Evolutionary conservation across 2,797 vertebrate genomes (phyloP), one percentile per base, ranked within the genome.

Genomic region (Sebastes cheni): DNA sequence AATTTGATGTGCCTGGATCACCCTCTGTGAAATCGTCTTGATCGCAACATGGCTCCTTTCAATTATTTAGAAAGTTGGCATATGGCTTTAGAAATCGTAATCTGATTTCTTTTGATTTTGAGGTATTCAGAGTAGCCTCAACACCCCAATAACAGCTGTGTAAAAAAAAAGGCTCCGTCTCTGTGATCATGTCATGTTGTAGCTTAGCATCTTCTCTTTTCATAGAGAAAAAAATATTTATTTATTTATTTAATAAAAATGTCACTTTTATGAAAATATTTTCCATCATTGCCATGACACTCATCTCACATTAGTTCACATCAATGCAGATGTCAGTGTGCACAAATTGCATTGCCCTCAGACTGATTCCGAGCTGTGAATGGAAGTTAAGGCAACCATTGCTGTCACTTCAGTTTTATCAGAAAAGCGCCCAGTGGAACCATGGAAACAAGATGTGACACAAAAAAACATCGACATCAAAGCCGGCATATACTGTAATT

Each of bases 371-470:
- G 84, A 92, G 87, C 92, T 91, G 92, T 93, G 91, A 93, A 93
- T 90, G 89, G 91, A 92, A 92, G 92, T 93, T 93, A 90, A 89
- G 87, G 91, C 91, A 92, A 88, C 91, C 90, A 82, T 84, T 77
- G 92, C 93, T 95, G 94, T 95, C 94, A 94, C 92, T 89, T 94
- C 82, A 83, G 89, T 85, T 94, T 92, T 87, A 91, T 94, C 94
- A 89, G 84, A 74, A 87, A 81, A 80, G 79, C 87, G 84, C 82
- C 70, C 79, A 64, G 82, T 86, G 90, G 88, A 92, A 90, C 89
- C 89, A 91, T 91, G 92, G 86, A 91, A 93, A 94, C 91, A 92
- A 88, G 89, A 91, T 92, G 92, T 90, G 93, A 93, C 89, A 91
- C 83, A 72, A 80, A 75, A 78, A 92, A 90, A 83, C 85, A 83